A percentile compares a stretch with the other conserved stretches of the same genome.
Evolutionary conservation across 2,797 vertebrate species (phyloP).

Genomic region (Phalloptychus januarius): DNA sequence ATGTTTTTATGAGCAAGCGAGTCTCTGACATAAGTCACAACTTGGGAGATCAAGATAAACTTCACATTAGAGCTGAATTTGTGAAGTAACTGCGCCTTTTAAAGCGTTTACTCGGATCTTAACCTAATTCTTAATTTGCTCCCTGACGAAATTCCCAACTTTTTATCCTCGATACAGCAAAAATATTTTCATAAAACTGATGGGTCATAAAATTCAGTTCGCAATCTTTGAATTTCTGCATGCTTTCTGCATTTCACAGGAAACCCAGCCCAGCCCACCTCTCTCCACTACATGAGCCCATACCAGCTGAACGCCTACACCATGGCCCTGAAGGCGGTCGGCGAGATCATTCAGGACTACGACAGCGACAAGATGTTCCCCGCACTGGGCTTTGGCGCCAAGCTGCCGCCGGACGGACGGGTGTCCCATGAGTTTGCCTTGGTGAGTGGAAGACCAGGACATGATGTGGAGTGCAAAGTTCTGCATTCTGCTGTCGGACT

Average conservation of each 20-base stretch:
- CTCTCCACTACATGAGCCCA: constrained; percentile 97
- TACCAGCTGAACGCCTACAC: constrained; percentile 96
- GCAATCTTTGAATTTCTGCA: background rate
- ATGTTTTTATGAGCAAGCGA: constrained; percentile 29
- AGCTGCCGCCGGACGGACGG: constrained; percentile 94
- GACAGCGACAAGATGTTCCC: constrained; percentile 99
- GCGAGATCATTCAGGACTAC: constrained; percentile 98
- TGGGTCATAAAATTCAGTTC: background rate
- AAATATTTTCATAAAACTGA: background rate
- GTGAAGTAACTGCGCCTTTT: background rate
- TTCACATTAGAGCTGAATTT: background rate
- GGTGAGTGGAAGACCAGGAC: constrained; percentile 75
- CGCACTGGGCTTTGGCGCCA: constrained; percentile 95
- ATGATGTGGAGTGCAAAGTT: background rate
- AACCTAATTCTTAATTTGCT: background rate
- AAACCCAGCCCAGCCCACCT: constrained; percentile 96
- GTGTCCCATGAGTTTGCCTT: constrained; percentile 97
- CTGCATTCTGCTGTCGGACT: background rate
- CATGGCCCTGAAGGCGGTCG: constrained; percentile 96
- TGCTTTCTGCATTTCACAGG: constrained; percentile 76
- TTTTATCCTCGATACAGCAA: background rate
- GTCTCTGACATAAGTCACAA: background rate
- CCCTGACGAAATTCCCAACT: background rate
- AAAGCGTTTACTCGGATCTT: background rate
- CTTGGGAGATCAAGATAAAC: background rate